Evolutionary conservation across 2,888 invertebrate genomes (phyloP), one percentile per base, ranked within the genome.

Genomic region (Lymantria dispar): DNA sequence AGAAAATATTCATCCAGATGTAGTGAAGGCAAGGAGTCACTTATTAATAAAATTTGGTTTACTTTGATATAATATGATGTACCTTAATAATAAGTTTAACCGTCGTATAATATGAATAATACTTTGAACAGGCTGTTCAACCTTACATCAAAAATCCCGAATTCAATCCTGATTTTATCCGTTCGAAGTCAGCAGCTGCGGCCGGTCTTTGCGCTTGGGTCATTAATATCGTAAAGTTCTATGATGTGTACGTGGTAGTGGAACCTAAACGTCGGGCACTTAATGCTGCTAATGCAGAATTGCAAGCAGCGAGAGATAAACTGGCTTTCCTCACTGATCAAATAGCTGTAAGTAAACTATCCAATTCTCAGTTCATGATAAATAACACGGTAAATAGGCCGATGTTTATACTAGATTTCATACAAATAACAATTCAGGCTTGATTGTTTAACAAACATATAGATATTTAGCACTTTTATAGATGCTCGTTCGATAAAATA

Each of bases 131-230:
- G 92, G 91, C 91, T 0, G 92, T 92, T 1, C 82, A 88, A 53
- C 93, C 93, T 13, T 94, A 94, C 74, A 83, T 93, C 12, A 93
- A 92, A 65, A 92, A 95, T 74, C 93, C 94, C 10, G 97, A 98
- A 63, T 98, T 98, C 80, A 94, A 94, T 63, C 95, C 97, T 0
- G 96, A 96, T 38, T 95, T 96, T 62, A 96, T 98, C 71, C 83
- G 94, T 64, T 92, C 94, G 0, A 98, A 98, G 85, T 98, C 98
- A 0, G 92, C 94, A 33, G 98, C 98, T 12, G 98, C 98, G 14
- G 97, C 98, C 47, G 97, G 98, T 22, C 91, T 99, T 8, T 98
- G 98, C 76, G 95, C 98, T 1, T 99, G 98, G 98, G 98, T 97
- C 1, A 95, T 97, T 63, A 98, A 98, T 83, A 98, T 98, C 61